Evolutionary conservation across 2,888 invertebrate species (phyloP), one percentile per base, ranked within the genome.

Genomic region (Saturnia pavonia): DNA sequence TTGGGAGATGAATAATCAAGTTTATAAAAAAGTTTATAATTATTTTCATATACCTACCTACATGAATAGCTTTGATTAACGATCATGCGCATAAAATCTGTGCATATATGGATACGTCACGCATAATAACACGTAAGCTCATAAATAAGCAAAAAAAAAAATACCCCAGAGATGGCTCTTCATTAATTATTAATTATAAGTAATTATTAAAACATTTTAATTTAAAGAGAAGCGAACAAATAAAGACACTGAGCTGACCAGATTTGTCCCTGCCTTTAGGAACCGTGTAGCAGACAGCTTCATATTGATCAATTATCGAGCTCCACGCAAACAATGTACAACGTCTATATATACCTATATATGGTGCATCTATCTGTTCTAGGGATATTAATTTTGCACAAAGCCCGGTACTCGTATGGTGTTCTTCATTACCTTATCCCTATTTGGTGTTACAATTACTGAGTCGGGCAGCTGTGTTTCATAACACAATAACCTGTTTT

Each of bases 271-370:
- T 27, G 27, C 4, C 57, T 19, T 11, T 25, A 60, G 57, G 27
- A 34, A 57, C 45, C 19, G 40, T 72, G 67, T 67, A 67, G 43
- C 54, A 71, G 67, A 73, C 72, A 45, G 70, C 45, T 43, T 69
- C 72, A 74, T 77, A 78, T 78, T 77, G 78, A 77, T 77, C 74
- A 77, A 76, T 75, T 76, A 80, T 72, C 67, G 72, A 70, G 67
- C 69, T 45, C 66, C 40, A 40, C 40, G 51, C 45, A 19, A 19
- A 68, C 65, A 40, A 54, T 48, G 69, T 69, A 65, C 65, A 40
- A 40, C 65, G 19, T 40, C 1, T 63, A 60, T 71, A 70, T 73
- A 2, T 34, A 71, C 70, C 73, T 72, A 6, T 69, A 69, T 43
- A 43, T 63, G 42, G 25, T 25, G 27, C 2, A 45, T 34, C 67